Conservation (phyloP, 2,888 invertebrate species). For the Cephus pygmeus region DNA sequence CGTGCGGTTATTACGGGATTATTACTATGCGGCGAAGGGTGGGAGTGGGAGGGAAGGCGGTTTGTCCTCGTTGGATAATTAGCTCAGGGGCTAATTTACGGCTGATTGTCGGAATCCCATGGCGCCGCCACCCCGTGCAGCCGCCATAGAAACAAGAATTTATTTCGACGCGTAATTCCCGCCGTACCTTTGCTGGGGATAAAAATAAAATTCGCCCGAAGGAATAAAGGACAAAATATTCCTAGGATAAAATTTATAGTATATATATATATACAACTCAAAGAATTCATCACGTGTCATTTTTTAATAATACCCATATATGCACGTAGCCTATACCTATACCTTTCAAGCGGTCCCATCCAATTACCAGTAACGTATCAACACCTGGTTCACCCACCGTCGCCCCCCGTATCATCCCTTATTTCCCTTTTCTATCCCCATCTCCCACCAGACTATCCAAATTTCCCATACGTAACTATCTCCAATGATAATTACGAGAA, state of each 20-base stretch:
- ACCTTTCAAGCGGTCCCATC: neutral
- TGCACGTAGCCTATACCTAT: neutral
- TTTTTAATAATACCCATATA: neutral
- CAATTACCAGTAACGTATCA: neutral
- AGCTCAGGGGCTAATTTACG: constrained; percentile 58
- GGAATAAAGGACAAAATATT: neutral
- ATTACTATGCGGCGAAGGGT: neutral
- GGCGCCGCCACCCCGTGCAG: neutral
- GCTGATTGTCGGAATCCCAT: constrained; percentile 39
- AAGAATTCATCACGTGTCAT: neutral
- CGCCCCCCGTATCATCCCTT: neutral
- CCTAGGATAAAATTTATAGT: neutral
- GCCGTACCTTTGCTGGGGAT: neutral
- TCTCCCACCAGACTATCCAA: neutral
- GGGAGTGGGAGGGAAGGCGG: neutral
- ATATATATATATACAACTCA: neutral
- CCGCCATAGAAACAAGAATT: neutral
- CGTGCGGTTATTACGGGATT: neutral
- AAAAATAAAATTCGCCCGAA: neutral
- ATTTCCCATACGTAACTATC: neutral
- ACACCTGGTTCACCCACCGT: neutral
- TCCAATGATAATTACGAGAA: neutral
- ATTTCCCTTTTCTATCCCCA: neutral
- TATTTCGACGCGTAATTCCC: neutral
- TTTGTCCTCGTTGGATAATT: constrained; percentile 41